These are phyloP conservation scores for Abramis brama DNA, from an alignment of 2,113 vertebrate species.

Conservation along the genomic window DNA sequence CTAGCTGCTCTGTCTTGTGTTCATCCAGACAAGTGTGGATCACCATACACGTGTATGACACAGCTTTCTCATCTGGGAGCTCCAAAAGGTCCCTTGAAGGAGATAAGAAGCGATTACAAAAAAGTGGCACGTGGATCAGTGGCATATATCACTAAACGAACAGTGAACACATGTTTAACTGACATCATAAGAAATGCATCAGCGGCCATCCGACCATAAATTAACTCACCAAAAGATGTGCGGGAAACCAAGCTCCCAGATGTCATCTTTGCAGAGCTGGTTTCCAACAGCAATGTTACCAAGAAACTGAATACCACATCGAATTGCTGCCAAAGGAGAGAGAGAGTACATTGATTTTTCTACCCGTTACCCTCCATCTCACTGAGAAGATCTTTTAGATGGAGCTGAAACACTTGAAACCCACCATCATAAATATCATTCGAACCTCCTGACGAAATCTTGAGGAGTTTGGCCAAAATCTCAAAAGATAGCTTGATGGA, in stretches of 20 bases:
- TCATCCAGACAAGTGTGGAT: slow-evolving; percentile 87
- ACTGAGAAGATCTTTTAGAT: background rate
- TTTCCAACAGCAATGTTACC: slow-evolving; percentile 93
- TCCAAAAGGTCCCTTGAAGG: slow-evolving; percentile 77
- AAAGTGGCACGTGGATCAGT: background rate
- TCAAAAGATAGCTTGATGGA: slow-evolving; percentile 69
- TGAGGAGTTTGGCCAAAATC: slow-evolving; percentile 65
- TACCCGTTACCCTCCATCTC: background rate
- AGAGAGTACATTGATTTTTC: slow-evolving; percentile 22
- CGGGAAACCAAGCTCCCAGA: slow-evolving; percentile 79
- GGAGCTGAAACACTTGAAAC: slow-evolving; percentile 48
- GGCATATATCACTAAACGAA: slow-evolving; percentile 10
- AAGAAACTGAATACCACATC: slow-evolving; percentile 93
- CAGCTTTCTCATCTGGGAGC: slow-evolving; percentile 81
- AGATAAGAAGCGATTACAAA: background rate
- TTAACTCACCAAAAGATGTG: slow-evolving; percentile 72
- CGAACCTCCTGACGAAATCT: slow-evolving; percentile 46
- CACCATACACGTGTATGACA: slow-evolving; percentile 87
- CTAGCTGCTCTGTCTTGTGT: slow-evolving; percentile 78
- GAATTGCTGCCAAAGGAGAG: slow-evolving; percentile 79
- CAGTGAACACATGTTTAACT: slow-evolving; percentile 9
- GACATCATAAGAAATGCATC: slow-evolving; percentile 44
- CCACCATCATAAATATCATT: slow-evolving; percentile 69
- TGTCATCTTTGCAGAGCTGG: slow-evolving; percentile 82
- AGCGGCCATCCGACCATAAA: slow-evolving; percentile 29